These are phyloP conservation scores for Torymus tubicola DNA, from an alignment of 2,888 invertebrate species.

Conservation along the genomic window DNA sequence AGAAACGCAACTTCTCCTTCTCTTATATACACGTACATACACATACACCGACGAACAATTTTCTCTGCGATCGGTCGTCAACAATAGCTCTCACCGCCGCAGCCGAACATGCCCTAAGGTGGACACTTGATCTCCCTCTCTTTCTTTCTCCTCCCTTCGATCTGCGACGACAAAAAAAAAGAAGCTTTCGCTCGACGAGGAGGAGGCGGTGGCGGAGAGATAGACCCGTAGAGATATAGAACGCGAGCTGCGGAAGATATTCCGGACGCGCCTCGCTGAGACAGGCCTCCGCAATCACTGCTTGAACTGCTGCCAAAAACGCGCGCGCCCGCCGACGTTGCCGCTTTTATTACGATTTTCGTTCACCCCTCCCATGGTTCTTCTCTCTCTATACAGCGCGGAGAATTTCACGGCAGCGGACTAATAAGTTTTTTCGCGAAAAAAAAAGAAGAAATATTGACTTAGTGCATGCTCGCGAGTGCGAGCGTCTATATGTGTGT, in stretches of 20 bases:
- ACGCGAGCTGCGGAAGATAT: constrained; percentile 65
- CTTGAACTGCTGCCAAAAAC: constrained; percentile 73
- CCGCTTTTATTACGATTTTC: constrained; percentile 49
- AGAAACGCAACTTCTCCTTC: too few relatives aligned
- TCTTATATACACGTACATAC: too few relatives aligned
- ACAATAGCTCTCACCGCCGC: background rate
- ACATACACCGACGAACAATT: background rate
- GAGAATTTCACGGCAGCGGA: constrained; percentile 1
- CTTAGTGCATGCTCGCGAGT: background rate
- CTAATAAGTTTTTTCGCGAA: constrained; percentile 40
- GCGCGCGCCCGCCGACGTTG: constrained; percentile 49
- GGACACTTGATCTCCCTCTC: constrained; percentile 25
- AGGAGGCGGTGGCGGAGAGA: background rate
- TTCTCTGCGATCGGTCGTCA: background rate
- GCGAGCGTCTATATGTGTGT: too few relatives aligned
- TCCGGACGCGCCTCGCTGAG: constrained; percentile 71
- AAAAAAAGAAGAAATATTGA: constrained; percentile 26
- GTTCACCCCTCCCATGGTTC: too few relatives aligned
- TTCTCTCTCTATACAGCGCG: too few relatives aligned
- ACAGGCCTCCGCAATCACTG: constrained; percentile 74
- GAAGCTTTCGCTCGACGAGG: background rate
- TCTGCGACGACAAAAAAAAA: background rate
- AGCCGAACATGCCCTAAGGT: constrained; percentile 1
- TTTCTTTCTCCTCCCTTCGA: background rate
- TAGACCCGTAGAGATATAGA: constrained; percentile 54